Conservation (phyloP, 2,113 vertebrate genomes). For the Barnardius zonarius region DNA sequence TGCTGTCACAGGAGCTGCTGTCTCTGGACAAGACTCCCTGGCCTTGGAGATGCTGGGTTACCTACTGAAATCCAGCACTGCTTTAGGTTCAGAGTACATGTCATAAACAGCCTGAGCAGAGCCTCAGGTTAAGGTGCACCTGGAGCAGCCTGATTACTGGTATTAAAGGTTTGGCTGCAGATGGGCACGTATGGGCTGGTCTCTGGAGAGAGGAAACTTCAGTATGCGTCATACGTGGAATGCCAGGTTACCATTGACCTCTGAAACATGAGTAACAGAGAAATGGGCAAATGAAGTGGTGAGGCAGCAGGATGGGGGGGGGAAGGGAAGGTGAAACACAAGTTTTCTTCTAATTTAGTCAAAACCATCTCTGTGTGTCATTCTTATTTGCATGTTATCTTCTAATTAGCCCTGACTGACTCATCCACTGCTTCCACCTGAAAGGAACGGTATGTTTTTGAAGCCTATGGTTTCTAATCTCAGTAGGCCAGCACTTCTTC, state of each 20-base stretch:
- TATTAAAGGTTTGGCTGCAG: neutral
- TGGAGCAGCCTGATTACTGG: neutral
- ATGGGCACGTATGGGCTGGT: neutral
- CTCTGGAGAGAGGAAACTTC: neutral
- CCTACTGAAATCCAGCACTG: neutral
- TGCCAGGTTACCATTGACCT: neutral
- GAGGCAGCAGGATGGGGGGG: neutral
- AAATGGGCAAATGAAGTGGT: neutral
- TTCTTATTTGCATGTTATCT: conserved; percentile 37
- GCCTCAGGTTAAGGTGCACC: neutral
- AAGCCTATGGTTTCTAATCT: conserved; percentile 20
- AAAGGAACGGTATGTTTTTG: conserved; percentile 6
- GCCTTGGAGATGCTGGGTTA: neutral
- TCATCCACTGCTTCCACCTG: conserved; percentile 12
- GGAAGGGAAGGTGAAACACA: neutral
- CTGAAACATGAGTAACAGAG: neutral
- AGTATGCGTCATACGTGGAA: neutral
- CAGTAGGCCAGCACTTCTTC: neutral
- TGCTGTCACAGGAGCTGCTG: neutral
- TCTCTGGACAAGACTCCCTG: neutral
- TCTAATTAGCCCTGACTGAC: conserved; percentile 8
- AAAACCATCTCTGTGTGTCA: conserved; percentile 25
- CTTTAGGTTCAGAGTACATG: neutral
- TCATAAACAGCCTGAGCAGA: neutral
- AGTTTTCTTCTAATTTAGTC: neutral